Evolutionary conservation across 2,888 invertebrate genomes (phyloP), one percentile per base, ranked within the genome.

Genomic region (Synanthedon tipuliformis): DNA sequence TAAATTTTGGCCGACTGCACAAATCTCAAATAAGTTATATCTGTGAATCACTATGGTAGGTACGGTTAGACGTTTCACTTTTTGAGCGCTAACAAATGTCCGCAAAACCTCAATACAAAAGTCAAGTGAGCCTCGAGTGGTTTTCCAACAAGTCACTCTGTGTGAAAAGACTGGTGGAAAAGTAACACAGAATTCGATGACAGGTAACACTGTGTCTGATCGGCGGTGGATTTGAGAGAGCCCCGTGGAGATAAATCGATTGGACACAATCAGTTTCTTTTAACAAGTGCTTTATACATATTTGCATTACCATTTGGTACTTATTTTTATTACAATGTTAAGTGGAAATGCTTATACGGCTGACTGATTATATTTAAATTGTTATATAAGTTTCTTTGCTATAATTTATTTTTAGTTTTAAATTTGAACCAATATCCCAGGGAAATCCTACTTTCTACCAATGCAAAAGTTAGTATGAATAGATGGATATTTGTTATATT

Each of bases 11-110:
- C 41, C 41, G 41, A 41, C 41, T n/a, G 41, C n/a, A 41, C 41
- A 41, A 41, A 7, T 41, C n/a, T 41, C 4, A 41, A 54, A 52
- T 53, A 53, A 51, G 51, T 52, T 52, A 48, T 51, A 45, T 52
- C 53, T 53, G 55, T 66, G 68, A 70, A 64, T 69, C 66, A 62
- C 57, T 56, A 54, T 59, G 55, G 63, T 69, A 78, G 54, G 63
- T 69, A 78, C 81, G 68, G 79, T 78, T 79, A 78, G 68, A 68
- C 78, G 71, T 85, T 85, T 85, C 85, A 85, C 85, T 85, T 85
- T 84, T 83, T 71, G 78, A 78, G 78, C 65, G 59, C 64, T 58
- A 55, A 57, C 60, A 59, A 50, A 54, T 68, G 83, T 58, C 85
- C 82, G 73, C 73, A 73, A 83, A 81, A 84, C 84, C 82, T 75